phyloP scores from a whole-genome alignment of 1,140 invertebrate genomes.

The Nebria ingens region DNA sequence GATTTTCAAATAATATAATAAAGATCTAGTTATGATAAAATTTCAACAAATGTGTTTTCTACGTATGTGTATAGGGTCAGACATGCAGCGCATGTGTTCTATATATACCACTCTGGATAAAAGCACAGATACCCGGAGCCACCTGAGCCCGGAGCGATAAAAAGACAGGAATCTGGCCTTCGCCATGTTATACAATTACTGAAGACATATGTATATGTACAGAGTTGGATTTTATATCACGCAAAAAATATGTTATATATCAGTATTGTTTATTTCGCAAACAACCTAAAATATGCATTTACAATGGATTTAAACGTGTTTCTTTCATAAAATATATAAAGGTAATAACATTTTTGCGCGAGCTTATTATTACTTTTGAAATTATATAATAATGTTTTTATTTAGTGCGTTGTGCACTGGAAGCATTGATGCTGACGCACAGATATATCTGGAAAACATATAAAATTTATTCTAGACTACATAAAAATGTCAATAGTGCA shows the following conservation, averaged over 20 bases:
- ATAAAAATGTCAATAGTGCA: neutral
- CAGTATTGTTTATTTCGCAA: too few relatives aligned
- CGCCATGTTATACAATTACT: constrained; percentile 5
- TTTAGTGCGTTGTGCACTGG: too few relatives aligned
- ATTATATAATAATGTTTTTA: neutral
- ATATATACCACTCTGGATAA: neutral
- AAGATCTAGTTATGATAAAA: too few relatives aligned
- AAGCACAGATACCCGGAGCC: neutral
- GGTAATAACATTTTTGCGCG: neutral
- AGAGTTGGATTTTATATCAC: too few relatives aligned
- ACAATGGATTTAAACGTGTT: too few relatives aligned
- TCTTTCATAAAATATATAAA: too few relatives aligned
- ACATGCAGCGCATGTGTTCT: neutral
- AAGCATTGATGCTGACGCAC: too few relatives aligned
- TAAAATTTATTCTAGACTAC: neutral
- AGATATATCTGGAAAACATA: neutral
- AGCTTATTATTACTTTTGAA: neutral
- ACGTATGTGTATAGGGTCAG: neutral
- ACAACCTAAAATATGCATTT: too few relatives aligned
- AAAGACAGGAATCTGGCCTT: constrained; percentile 1
- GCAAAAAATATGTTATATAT: too few relatives aligned
- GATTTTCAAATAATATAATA: too few relatives aligned
- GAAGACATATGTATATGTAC: neutral
- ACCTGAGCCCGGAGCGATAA: constrained; percentile 7
- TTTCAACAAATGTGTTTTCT: constrained; percentile 1